These are phyloP conservation scores for Prosopocoilus inquinatus DNA, from an alignment of 2,888 invertebrate species.

Conservation along the genomic window DNA sequence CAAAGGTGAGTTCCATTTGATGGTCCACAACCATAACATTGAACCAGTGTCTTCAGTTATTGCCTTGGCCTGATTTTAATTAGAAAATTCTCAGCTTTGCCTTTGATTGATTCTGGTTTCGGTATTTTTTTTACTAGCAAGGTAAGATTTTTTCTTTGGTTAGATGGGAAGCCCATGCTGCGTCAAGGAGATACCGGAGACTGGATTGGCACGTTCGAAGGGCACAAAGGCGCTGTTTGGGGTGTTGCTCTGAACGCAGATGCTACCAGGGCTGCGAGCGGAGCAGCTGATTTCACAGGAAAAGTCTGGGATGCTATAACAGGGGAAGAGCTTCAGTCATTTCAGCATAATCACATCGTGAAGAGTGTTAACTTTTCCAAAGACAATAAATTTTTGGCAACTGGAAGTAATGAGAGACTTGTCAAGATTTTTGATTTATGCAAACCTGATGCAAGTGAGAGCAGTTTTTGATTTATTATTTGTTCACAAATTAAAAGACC, in stretches of 20 bases:
- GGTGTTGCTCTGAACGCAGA: constrained; percentile 90
- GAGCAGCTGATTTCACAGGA: constrained; percentile 95
- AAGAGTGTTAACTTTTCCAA: constrained; percentile 91
- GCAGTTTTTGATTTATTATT: too few relatives aligned
- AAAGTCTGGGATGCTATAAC: constrained; percentile 96
- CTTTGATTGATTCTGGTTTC: too few relatives aligned
- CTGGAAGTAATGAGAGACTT: constrained; percentile 93
- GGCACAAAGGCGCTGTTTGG: constrained; percentile 99
- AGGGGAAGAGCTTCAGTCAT: constrained; percentile 88
- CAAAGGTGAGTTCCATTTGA: constrained; percentile 79
- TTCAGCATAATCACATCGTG: constrained; percentile 96
- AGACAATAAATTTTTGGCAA: constrained; percentile 76
- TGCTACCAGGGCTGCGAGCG: constrained; percentile 90
- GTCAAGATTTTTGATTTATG: constrained; percentile 89
- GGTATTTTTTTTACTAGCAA: too few relatives aligned
- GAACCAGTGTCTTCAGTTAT: constrained; percentile 27
- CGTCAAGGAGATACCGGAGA: constrained; percentile 98
- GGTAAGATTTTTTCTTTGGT: too few relatives aligned
- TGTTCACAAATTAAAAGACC: too few relatives aligned
- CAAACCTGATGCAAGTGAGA: constrained; percentile 75
- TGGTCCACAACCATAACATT: constrained; percentile 21
- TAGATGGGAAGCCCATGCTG: constrained; percentile 98
- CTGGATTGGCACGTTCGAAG: constrained; percentile 98
- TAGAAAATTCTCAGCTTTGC: constrained; percentile 18
- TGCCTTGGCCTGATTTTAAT: constrained; percentile 52